Evolutionary conservation across 2,888 invertebrate genomes (phyloP).

Genomic region (Fragum sueziense): DNA sequence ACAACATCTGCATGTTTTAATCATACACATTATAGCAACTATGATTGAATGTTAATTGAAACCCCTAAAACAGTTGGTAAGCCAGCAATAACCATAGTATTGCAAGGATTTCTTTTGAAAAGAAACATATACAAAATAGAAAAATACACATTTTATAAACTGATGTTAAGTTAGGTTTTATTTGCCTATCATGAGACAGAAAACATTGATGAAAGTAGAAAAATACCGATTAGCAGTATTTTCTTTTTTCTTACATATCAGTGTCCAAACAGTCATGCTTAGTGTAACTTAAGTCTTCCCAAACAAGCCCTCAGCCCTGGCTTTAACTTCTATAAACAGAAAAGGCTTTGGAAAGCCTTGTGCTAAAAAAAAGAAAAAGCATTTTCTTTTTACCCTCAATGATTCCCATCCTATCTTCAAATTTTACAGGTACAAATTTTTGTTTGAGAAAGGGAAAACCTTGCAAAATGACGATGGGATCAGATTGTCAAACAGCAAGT

Average conservation of each 20-base stretch:
- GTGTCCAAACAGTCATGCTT: too few relatives aligned
- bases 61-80: too few relatives aligned
- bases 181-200: too few relatives aligned
- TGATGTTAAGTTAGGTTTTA: too few relatives aligned
- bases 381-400: too few relatives aligned
- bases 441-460: neutral
- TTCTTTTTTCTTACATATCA: neutral
- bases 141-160: too few relatives aligned
- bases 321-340: neutral
- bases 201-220: too few relatives aligned
- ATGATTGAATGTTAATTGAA: too few relatives aligned
- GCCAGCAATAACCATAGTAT: neutral
- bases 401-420: neutral
- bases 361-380: neutral
- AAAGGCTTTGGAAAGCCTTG: neutral
- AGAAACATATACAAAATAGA: neutral
- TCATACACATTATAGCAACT: too few relatives aligned
- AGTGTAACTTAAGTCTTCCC: neutral
- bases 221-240: neutral
- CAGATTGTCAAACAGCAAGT: too few relatives aligned
- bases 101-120: neutral
- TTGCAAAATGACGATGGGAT: too few relatives aligned
- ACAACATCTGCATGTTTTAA: too few relatives aligned
- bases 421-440: neutral
- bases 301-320: neutral